Conservation (phyloP, 2,888 invertebrate species). For the Drosophila borealis region DNA sequence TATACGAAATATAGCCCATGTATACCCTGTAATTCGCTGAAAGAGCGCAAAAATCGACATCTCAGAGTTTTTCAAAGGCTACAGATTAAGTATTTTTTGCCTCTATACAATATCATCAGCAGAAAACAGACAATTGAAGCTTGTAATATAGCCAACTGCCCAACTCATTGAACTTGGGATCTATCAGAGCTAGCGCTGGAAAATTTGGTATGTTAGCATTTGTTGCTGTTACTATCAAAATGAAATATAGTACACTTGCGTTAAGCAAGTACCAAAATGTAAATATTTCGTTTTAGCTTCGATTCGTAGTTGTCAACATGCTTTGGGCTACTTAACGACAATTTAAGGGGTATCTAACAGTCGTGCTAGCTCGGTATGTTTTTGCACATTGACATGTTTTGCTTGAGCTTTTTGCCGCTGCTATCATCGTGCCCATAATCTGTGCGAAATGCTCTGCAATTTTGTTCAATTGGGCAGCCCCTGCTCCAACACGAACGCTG, state of each 20-base stretch:
- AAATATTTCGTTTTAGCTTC: not conserved
- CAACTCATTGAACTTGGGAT: not conserved
- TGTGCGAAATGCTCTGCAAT: constrained; percentile 51
- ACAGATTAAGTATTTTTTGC: too few species aligned
- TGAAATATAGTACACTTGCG: not conserved
- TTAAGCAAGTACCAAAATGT: accelerated
- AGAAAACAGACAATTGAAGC: too few species aligned
- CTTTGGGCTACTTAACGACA: not conserved
- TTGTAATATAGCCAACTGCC: too few species aligned
- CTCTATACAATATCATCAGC: too few species aligned
- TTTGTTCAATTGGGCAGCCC: constrained; percentile 44
- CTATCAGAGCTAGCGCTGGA: not conserved
- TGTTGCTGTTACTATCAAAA: not conserved
- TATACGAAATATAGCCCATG: too few species aligned
- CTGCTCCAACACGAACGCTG: not conserved
- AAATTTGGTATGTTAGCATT: not conserved
- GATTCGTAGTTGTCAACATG: too few species aligned
- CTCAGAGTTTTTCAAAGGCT: too few species aligned
- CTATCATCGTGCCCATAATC: constrained; percentile 48
- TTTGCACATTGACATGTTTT: not conserved
- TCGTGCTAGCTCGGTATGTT: not conserved
- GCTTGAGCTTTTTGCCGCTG: constrained; percentile 12
- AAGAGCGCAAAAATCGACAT: too few species aligned
- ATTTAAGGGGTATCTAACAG: constrained; percentile 6
- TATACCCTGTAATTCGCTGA: too few species aligned